Evolutionary conservation across 2,888 invertebrate species (phyloP).

Genomic region (Dermolepida albohirtum): DNA sequence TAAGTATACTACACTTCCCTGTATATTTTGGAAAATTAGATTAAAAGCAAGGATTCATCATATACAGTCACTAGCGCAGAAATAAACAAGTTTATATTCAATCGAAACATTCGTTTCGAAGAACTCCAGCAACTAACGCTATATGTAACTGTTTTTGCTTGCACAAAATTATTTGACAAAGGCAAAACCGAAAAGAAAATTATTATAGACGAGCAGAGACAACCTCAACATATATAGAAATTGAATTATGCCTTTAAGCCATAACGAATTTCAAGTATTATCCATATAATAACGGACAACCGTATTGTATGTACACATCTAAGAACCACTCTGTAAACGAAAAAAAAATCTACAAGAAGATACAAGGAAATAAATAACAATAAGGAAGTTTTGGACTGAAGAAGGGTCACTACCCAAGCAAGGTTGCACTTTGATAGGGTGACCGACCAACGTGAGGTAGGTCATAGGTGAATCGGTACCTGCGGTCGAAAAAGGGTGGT

Average conservation of each 20-base stretch:
- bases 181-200: neutral
- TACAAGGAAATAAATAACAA: constrained; percentile 55
- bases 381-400: constrained; percentile 50
- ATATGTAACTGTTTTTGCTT: neutral
- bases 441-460: constrained; percentile 51
- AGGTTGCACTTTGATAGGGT: constrained; percentile 42
- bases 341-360: constrained; percentile 41
- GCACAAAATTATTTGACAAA: neutral
- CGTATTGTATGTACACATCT: constrained; percentile 42
- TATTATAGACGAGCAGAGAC: neutral
- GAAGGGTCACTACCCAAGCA: constrained; percentile 46
- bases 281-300: constrained; percentile 29
- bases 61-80: no score
- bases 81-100: no score
- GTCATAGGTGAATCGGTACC: constrained; percentile 57
- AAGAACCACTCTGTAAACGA: constrained; percentile 26
- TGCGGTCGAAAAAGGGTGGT: constrained; percentile 56
- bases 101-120: no score
- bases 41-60: no score
- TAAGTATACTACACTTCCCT: no score
- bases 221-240: neutral
- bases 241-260: constrained; percentile 8
- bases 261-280: constrained; percentile 34
- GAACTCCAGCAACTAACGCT: no score
- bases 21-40: no score